Evolutionary conservation across 2,113 vertebrate genomes (phyloP).

Genomic region (Lota lota): DNA sequence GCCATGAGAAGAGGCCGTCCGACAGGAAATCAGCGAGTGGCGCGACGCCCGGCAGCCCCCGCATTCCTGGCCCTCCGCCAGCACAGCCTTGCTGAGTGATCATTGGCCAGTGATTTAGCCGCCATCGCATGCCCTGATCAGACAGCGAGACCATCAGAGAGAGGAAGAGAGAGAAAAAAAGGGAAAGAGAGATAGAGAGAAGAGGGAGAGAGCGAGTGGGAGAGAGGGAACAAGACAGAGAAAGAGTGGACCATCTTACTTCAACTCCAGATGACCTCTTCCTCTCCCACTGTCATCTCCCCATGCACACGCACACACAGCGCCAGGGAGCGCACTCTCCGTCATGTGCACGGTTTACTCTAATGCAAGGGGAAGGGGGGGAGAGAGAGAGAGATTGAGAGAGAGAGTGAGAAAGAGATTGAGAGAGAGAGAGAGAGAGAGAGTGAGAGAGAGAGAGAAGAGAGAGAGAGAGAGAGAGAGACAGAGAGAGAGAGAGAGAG

Average conservation of each 20-base stretch:
- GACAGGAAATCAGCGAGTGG: slow-evolving; percentile 68
- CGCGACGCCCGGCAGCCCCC: slow-evolving; percentile 32
- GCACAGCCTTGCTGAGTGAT: slow-evolving; percentile 9
- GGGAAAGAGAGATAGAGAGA: neutral
- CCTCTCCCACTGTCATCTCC: neutral
- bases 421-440: too few relatives aligned
- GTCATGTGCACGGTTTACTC: too few relatives aligned
- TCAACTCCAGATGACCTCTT: slow-evolving; percentile 50
- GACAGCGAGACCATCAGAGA: slow-evolving; percentile 45
- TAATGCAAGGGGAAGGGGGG: too few relatives aligned
- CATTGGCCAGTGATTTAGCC: slow-evolving; percentile 35
- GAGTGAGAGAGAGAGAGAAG: too few relatives aligned
- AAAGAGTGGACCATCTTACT: slow-evolving; percentile 43
- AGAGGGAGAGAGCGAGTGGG: neutral
- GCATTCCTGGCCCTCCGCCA: slow-evolving; percentile 53
- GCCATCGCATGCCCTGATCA: slow-evolving; percentile 26
- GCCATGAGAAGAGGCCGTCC: slow-evolving; percentile 62
- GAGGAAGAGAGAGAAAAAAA: slow-evolving; percentile 14
- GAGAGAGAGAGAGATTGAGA: too few relatives aligned
- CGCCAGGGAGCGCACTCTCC: too few relatives aligned
- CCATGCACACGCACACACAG: too few relatives aligned
- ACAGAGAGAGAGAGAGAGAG: too few relatives aligned
- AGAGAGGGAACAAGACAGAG: neutral
- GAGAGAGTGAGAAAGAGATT: too few relatives aligned
- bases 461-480: too few relatives aligned